A percentile compares a stretch with the other conserved stretches of the same genome.
These are phyloP conservation scores for Macrophya alboannulata DNA, from an alignment of 2,888 invertebrate genomes.

Conservation along the genomic window DNA sequence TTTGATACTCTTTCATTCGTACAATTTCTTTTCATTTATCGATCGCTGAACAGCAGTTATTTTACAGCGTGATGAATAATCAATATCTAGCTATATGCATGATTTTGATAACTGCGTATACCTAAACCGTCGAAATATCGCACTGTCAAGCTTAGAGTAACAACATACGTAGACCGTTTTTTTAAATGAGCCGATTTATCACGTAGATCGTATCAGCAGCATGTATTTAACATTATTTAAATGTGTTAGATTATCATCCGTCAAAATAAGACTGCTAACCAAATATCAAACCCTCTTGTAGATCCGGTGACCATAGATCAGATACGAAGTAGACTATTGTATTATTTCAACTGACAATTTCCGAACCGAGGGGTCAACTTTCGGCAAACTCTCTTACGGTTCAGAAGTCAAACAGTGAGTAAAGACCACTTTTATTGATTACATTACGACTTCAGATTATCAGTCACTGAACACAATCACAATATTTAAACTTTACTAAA, in stretches of 20 bases:
- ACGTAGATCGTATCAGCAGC: not conserved
- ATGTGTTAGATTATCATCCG: not conserved
- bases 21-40: not conserved
- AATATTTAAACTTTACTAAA: not conserved
- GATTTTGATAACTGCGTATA: not conserved
- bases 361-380: not conserved
- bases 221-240: not conserved
- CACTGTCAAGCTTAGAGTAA: not conserved
- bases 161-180: not conserved
- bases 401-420: not conserved
- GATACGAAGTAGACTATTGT: not conserved
- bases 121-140: not conserved
- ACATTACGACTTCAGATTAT: not conserved
- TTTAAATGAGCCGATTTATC: not conserved
- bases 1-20: not conserved
- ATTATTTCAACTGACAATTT: not conserved
- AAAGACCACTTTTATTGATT: not conserved
- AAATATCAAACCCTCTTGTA: slow-evolving; percentile 13
- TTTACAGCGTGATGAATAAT: not conserved
- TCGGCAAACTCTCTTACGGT: not conserved
- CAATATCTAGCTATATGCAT: not conserved
- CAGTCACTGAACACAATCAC: not conserved
- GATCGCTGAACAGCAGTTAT: not conserved
- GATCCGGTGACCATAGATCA: not conserved
- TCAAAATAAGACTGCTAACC: not conserved